Evolutionary conservation across 2,113 vertebrate genomes (phyloP), one percentile per base, ranked within the genome.

Genomic region (cat (Felis catus)): DNA sequence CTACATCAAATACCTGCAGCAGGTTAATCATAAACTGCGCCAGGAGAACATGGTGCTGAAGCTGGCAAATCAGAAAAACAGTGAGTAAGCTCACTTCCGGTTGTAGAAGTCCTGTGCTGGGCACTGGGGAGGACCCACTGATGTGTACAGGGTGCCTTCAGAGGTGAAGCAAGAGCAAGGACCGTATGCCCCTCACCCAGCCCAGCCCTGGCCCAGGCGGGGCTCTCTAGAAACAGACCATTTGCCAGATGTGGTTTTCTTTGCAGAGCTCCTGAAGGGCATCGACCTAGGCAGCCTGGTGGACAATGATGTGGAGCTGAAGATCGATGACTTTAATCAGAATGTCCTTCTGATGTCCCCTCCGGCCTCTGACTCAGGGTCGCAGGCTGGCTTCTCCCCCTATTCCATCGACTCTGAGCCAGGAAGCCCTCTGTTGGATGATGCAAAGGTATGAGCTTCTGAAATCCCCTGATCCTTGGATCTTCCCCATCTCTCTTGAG

Each of bases 21-120:
- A 99, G 97, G 98, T 99, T 97, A 99, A 99, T 97, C 99, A 99
- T 94, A 99, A 99, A 91, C 99, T 99, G 86, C 99, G 99, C 8
- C 99, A 99, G 98, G 99, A 99, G 98, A 99, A 99, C 98, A 99
- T 99, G 99, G 97, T 99, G 45, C 99, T 99, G 53, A 99, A 99
- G 98, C 98, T 99, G 98, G 99, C 99, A 66, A 99, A 99, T 97
- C 99, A 99, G 98, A 99, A 99, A 97, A 99, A 99, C 99, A 99
- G 99, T 99, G 97, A 98, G 99, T 99, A 83, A 53, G 41, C 82
- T 19, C 4, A 0, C 36, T 39, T 39, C 10, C 1, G 31, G 58
- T 78, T n/a, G 2, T 18, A 21, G 29, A 41, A 16, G 29, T 23
- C 76, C 76, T 48, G 7, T 68, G 61, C 39, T 15, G 23, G 76